Base-by-base conservation (phyloP, 2,113 vertebrate genomes). In the Ctenomys sociabilis region DNA sequence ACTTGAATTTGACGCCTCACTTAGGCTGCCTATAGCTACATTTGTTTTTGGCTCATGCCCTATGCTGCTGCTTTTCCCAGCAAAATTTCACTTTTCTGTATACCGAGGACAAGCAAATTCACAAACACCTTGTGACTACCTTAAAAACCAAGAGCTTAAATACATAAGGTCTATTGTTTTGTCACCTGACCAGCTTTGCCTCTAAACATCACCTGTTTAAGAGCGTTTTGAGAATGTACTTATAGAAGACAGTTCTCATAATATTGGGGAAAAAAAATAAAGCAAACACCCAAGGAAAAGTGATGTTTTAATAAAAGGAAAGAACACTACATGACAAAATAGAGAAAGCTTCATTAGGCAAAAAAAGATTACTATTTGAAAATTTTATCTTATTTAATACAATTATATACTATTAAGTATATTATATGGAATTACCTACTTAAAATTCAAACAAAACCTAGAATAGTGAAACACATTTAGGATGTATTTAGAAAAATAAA, bases 101-200 rank as follows among this genome's bases (percentile, higher is more conserved):
- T 80, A 75, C 52, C 19, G 22, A 91, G 92, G 43, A 87, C 49
- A 75, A 89, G 21, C 35, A 45, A 88, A 66, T 52, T 75, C 37
- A 16, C 72, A 83, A 91, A 30, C 77, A 92, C 45, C 54, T 57
- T 83, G n/a, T 86, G 85, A 91, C 19, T 59, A 32, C 52, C 88
- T 88, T 54, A 35, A 73, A 95, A 95, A 66, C 32, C 3, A 92
- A 95, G 91, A 17, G 28, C 72, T 78, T 83, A 97, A 96, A 96
- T 61, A 92, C 9, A 4, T 16, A 72, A 21, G 28, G 16, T 2
- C 32, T 83, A 82, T 13, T 83, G 21, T 75, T 95, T 82, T 91
- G 52, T 37, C 28, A 88, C 14, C 24, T 91, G 85, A 68, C 32
- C 26, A 85, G 40, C 37, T 73, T 86, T 59, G 73, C 2, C 19